phyloP scores from a whole-genome alignment of 2,888 invertebrate genomes.

The Linnaemya vulpina region DNA sequence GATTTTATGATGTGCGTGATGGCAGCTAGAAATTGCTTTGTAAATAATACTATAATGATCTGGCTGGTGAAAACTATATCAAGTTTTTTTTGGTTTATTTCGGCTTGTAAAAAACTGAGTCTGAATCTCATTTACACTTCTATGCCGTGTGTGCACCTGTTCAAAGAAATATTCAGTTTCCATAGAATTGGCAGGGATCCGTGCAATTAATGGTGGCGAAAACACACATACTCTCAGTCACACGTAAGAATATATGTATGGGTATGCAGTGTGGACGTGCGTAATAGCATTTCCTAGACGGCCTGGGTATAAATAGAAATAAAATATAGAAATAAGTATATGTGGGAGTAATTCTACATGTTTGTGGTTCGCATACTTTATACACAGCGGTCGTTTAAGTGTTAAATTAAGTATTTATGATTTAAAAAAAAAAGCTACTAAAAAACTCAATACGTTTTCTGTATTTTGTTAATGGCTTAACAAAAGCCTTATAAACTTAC shows the following conservation, averaged over 20 bases:
- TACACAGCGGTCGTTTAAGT: constrained; percentile 54
- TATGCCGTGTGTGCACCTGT: background rate
- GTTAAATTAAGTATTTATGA: constrained; percentile 68
- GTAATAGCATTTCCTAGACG: background rate
- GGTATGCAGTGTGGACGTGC: background rate
- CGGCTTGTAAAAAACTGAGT: background rate
- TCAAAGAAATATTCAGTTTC: background rate
- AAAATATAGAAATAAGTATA: background rate
- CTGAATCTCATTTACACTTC: background rate
- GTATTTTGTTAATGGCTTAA: constrained; percentile 1
- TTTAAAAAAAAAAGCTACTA: constrained; percentile 59
- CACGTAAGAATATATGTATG: background rate
- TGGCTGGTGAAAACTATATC: constrained; percentile 15
- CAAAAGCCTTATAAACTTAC: constrained; percentile 42
- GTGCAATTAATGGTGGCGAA: constrained; percentile 6
- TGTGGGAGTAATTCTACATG: background rate
- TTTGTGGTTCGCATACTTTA: constrained; percentile 45
- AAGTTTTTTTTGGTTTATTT: background rate
- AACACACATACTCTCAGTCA: background rate
- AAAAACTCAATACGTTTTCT: constrained; percentile 16
- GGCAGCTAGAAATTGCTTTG: background rate
- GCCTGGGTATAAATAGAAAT: background rate
- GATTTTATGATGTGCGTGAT: constrained; percentile 27
- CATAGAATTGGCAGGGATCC: background rate
- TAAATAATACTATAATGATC: constrained; percentile 14